A percentile compares a stretch with the other conserved stretches of the same genome.
These are phyloP conservation scores for Nomada fabriciana DNA, from an alignment of 2,888 invertebrate species.

Conservation along the genomic window DNA sequence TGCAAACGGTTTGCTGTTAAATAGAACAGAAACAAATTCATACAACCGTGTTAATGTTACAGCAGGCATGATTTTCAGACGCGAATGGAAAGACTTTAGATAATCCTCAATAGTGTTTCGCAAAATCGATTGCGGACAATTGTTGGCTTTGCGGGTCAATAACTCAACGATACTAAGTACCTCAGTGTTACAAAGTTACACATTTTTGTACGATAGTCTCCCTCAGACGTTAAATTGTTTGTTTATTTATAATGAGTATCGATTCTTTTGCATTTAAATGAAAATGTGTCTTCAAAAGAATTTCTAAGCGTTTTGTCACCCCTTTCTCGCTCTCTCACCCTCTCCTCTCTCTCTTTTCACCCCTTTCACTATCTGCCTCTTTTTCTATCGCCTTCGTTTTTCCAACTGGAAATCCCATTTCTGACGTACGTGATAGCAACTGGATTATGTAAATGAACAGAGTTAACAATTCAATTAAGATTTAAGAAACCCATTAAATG, in stretches of 20 bases:
- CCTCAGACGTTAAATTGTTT: background rate
- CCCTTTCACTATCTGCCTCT: background rate
- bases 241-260: background rate
- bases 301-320: background rate
- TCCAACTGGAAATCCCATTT: constrained; percentile 15
- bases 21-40: too few species aligned
- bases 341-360: background rate
- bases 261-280: background rate
- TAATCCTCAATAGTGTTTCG: too few species aligned
- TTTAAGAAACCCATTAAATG: background rate
- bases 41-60: too few species aligned
- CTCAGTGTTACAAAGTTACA: background rate
- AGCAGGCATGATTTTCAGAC: too few species aligned
- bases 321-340: background rate
- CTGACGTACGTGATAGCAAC: constrained; percentile 12
- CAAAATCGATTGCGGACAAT: too few species aligned
- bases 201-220: background rate
- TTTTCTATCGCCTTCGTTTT: background rate
- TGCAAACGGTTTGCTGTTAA: too few species aligned
- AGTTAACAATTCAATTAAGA: constrained; percentile 32
- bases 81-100: too few species aligned
- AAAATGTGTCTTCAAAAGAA: background rate
- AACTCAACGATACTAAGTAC: too few species aligned
- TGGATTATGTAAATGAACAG: constrained; percentile 39
- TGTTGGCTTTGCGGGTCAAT: too few species aligned